Conservation (phyloP, 2,797 vertebrate species). For the Periophthalmus magnuspinnatus region DNA sequence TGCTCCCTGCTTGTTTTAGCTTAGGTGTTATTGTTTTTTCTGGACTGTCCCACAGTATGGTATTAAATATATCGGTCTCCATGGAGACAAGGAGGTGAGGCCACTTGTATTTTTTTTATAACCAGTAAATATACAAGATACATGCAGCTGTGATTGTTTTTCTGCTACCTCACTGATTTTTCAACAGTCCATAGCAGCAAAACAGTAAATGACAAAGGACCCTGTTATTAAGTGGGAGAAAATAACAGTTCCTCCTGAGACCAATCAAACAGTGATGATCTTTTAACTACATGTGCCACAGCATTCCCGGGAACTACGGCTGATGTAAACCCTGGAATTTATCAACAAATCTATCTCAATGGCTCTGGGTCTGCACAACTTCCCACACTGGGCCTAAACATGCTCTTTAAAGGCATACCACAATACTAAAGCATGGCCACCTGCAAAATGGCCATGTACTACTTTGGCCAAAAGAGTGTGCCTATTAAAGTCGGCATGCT, state of each 20-base stretch:
- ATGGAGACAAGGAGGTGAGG: background rate
- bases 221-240: slow-evolving; percentile 42
- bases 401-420: slow-evolving; percentile 66
- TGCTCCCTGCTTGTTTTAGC: no score
- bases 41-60: no score
- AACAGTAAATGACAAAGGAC: slow-evolving; percentile 22
- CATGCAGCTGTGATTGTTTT: slow-evolving; percentile 5
- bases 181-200: slow-evolving; percentile 22
- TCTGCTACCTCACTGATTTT: background rate
- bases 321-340: slow-evolving; percentile 27
- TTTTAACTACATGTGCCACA: background rate
- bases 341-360: slow-evolving; percentile 51
- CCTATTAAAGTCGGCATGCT: slow-evolving; percentile 55
- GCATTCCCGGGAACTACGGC: slow-evolving; percentile 35
- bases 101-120: no score
- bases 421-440: slow-evolving; percentile 47
- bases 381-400: slow-evolving; percentile 21
- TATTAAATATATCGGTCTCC: background rate
- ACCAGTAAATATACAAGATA: no score
- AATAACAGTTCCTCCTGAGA: slow-evolving; percentile 15
- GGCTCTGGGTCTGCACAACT: slow-evolving; percentile 18
- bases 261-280: slow-evolving; percentile 14
- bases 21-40: no score
- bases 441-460: slow-evolving; percentile 41
- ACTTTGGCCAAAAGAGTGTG: slow-evolving; percentile 28